Conservation (phyloP, 2,797 vertebrate genomes). For the Pelochelys cantorii region DNA sequence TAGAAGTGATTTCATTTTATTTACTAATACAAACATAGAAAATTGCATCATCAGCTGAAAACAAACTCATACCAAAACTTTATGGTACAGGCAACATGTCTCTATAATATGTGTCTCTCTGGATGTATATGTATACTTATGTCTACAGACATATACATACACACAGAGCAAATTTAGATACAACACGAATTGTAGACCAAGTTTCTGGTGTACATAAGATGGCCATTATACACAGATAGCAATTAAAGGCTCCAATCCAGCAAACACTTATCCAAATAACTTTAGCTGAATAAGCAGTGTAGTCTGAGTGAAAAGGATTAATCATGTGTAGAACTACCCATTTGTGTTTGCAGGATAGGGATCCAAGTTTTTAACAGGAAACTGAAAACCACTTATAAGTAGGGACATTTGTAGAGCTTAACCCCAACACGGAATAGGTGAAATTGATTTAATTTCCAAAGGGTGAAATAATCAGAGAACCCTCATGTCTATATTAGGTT, state of each 20-base stretch:
- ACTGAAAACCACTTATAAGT: not conserved
- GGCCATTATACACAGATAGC: not conserved
- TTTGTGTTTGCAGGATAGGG: not conserved
- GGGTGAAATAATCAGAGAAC: not conserved
- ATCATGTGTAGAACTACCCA: not conserved
- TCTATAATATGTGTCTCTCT: not conserved
- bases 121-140: not conserved
- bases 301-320: not conserved
- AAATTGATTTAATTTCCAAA: not conserved
- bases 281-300: not conserved
- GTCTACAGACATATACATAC: not conserved
- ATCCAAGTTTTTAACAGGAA: not conserved
- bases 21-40: not conserved
- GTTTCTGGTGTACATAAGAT: not conserved
- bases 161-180: not conserved
- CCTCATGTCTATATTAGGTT: rapidly evolving
- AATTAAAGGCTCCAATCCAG: not conserved
- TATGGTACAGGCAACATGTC: not conserved
- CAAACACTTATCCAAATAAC: not conserved
- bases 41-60: not conserved
- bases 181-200: not conserved
- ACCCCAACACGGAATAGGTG: not conserved
- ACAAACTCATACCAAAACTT: not conserved
- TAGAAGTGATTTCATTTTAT: not conserved
- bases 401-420: not conserved